Conservation (phyloP, 2,888 invertebrate genomes). For the Sarcophaga caerulescens region DNA sequence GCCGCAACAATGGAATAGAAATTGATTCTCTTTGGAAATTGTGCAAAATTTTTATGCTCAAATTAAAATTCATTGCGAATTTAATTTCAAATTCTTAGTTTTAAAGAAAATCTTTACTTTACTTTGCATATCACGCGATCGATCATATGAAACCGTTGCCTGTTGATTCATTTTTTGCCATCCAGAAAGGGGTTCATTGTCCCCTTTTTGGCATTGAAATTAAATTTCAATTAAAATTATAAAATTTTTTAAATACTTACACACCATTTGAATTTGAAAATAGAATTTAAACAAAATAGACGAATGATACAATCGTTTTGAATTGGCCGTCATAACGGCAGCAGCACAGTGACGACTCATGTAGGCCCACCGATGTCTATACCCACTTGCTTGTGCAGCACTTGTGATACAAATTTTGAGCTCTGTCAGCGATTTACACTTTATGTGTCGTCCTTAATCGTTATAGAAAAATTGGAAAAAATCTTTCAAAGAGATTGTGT, state of each 20-base stretch:
- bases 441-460: too few species aligned
- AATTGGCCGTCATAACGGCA: too few species aligned
- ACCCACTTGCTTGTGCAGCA: too few species aligned
- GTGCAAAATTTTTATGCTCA: conserved; percentile 37
- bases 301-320: neutral
- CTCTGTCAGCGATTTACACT: too few species aligned
- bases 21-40: conserved; percentile 40
- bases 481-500: too few species aligned
- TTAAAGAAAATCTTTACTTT: neutral
- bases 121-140: conserved; percentile 23
- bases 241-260: neutral
- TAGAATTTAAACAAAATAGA: too few species aligned
- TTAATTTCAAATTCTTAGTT: conserved; percentile 22
- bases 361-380: too few species aligned
- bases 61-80: conserved; percentile 59
- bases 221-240: neutral
- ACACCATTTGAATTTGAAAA: neutral
- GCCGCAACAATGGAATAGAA: conserved; percentile 14
- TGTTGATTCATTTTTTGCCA: too few species aligned
- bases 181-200: neutral
- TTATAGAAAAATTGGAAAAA: too few species aligned
- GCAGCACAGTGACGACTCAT: too few species aligned
- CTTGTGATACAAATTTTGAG: too few species aligned
- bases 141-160: neutral
- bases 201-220: neutral